phyloP scores from a whole-genome alignment of 2,888 invertebrate genomes.

The Agriotes lineatus region DNA sequence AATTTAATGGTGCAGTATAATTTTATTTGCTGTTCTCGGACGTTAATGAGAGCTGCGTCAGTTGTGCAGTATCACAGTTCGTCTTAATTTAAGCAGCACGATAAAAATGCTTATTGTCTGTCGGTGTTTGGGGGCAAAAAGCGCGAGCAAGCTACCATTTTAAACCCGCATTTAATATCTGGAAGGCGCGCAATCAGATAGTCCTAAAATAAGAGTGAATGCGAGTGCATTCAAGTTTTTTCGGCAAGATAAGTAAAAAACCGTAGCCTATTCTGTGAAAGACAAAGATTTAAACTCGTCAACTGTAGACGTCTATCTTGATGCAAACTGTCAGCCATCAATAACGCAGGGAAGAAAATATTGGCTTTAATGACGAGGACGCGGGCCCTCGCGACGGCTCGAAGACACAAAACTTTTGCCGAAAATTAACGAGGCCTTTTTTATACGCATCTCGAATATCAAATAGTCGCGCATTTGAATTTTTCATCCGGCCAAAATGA shows the following conservation, averaged over 20 bases:
- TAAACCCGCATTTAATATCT: constrained; percentile 43
- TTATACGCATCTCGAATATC: constrained; percentile 52
- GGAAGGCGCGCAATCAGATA: constrained; percentile 46
- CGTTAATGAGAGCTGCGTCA: too few relatives aligned
- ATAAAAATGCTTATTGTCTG: constrained; percentile 33
- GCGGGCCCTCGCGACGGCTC: constrained; percentile 7
- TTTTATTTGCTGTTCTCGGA: too few relatives aligned
- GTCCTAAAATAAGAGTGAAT: constrained; percentile 47
- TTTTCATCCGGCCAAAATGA: constrained; percentile 48
- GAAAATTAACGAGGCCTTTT: constrained; percentile 61
- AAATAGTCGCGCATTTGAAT: constrained; percentile 52
- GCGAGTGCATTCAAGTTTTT: constrained; percentile 48
- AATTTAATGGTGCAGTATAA: too few relatives aligned
- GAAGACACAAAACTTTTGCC: constrained; percentile 50
- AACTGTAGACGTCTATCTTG: constrained; percentile 62
- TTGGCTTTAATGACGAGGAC: constrained; percentile 46
- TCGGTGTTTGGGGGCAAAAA: constrained; percentile 16
- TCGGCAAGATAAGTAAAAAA: constrained; percentile 48
- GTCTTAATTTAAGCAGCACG: constrained; percentile 21
- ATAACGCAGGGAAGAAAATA: constrained; percentile 57
- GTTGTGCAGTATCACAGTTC: too few relatives aligned
- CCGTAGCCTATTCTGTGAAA: constrained; percentile 52
- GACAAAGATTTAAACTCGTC: constrained; percentile 61
- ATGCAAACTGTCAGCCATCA: constrained; percentile 64
- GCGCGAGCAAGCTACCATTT: constrained; percentile 36